Evolutionary conservation across 2,888 invertebrate species (phyloP).

Genomic region (Sminthurinus aureus): DNA sequence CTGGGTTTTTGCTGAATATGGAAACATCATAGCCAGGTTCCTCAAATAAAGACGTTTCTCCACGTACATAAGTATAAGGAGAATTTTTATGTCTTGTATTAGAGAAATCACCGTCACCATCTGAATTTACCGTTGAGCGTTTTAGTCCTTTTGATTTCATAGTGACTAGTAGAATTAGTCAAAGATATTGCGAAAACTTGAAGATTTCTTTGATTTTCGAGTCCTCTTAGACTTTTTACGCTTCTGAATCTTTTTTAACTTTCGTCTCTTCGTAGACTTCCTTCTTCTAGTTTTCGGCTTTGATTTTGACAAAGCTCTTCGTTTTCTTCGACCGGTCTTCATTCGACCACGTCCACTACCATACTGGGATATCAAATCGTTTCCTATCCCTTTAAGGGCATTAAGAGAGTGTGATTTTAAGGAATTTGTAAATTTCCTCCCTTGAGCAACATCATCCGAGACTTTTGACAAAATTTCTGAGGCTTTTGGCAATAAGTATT

Average conservation of each 20-base stretch:
- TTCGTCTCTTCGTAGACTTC: background rate
- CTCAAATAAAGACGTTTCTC: slow-evolving; percentile 43
- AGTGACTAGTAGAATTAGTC: background rate
- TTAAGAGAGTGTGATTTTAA: slow-evolving; percentile 7
- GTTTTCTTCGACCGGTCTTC: background rate
- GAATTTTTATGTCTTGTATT: too few species aligned
- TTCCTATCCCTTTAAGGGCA: slow-evolving; percentile 28
- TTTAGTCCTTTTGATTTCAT: slow-evolving; percentile 14
- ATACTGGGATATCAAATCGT: slow-evolving; percentile 23
- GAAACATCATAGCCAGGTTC: slow-evolving; percentile 43
- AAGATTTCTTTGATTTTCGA: background rate
- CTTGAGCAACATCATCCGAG: slow-evolving; percentile 11
- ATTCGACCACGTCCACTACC: slow-evolving; percentile 31
- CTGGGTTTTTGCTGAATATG: background rate
- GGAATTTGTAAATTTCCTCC: slow-evolving; percentile 1
- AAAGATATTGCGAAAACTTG: too few species aligned
- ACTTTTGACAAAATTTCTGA: background rate
- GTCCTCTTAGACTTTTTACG: background rate
- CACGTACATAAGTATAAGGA: slow-evolving; percentile 23
- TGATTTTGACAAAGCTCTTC: background rate
- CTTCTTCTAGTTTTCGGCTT: background rate
- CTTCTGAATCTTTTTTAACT: background rate
- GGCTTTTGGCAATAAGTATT: slow-evolving; percentile 34
- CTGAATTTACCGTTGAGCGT: background rate
- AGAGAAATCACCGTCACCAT: background rate